Evolutionary conservation across 2,113 vertebrate species (phyloP).

Genomic region (Crotalus horridus): DNA sequence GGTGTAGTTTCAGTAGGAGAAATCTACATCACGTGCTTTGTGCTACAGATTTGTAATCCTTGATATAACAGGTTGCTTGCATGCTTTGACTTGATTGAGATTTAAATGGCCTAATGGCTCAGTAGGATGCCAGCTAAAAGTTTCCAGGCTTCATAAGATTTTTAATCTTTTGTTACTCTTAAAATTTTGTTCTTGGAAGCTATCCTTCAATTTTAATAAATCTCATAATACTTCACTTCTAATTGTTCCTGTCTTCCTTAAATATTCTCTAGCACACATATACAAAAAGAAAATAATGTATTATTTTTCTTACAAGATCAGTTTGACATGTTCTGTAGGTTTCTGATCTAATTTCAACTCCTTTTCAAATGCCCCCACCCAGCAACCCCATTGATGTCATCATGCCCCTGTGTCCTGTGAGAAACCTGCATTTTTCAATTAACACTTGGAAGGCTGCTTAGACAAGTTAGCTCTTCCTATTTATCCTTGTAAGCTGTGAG

Average conservation of each 20-base stretch:
- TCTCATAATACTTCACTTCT: not conserved
- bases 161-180: slow-evolving; percentile 12
- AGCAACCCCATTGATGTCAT: not conserved
- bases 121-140: not conserved
- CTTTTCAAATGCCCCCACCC: not conserved
- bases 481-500: not conserved
- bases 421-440: not conserved
- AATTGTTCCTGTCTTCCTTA: not conserved
- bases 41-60: not conserved
- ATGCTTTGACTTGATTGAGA: not conserved
- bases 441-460: not conserved
- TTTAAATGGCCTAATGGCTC: not conserved
- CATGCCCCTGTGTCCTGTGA: not conserved
- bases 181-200: not conserved
- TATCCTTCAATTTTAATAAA: not conserved
- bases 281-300: not conserved
- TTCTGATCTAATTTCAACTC: not conserved
- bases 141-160: slow-evolving; percentile 25
- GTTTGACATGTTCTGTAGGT: not conserved
- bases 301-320: slow-evolving; percentile 12
- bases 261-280: not conserved
- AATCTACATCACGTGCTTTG: not conserved
- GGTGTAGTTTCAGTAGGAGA: not conserved
- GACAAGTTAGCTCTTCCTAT: not conserved
- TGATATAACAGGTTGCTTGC: not conserved